Conservation (phyloP, 2,113 vertebrate species). For the Hymenochirus boettgeri region DNA sequence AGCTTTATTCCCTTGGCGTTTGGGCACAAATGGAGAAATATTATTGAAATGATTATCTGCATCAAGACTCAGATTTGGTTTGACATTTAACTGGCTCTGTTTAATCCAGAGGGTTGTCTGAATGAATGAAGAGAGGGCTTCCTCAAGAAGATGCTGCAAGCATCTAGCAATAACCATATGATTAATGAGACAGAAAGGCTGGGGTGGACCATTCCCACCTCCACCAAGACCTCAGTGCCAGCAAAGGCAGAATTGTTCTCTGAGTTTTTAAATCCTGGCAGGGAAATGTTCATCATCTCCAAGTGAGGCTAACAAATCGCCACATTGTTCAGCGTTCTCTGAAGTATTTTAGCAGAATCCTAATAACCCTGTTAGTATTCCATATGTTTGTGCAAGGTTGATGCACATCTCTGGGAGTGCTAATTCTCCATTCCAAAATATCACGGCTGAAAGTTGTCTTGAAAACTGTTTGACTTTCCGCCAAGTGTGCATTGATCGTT, state of each 20-base stretch:
- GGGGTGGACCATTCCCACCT: constrained; percentile 94
- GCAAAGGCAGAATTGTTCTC: constrained; percentile 82
- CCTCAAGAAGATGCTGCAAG: constrained; percentile 88
- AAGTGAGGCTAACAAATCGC: constrained; percentile 34
- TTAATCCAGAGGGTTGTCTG: constrained; percentile 99
- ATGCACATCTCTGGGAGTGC: background rate
- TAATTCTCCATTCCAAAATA: background rate
- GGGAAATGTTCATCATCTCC: constrained; percentile 48
- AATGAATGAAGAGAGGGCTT: constrained; percentile 96
- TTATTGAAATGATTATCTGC: constrained; percentile 99
- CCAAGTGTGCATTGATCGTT: background rate
- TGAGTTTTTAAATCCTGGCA: constrained; percentile 63
- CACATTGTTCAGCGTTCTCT: background rate
- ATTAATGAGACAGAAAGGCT: constrained; percentile 98
- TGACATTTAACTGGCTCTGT: constrained; percentile 99
- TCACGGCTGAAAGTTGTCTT: background rate
- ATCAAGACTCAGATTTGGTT: constrained; percentile 99
- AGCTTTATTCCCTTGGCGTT: constrained; percentile 97
- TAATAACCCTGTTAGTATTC: constrained; percentile 9
- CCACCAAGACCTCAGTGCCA: constrained; percentile 91
- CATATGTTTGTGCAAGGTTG: background rate
- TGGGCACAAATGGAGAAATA: constrained; percentile 99
- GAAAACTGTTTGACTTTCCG: background rate
- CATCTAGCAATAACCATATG: constrained; percentile 79
- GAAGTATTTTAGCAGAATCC: background rate